A percentile compares a stretch with the other conserved stretches of the same genome.
Conservation (phyloP, 2,888 invertebrate genomes). For the Ashinkailepas kermadecensis region DNA sequence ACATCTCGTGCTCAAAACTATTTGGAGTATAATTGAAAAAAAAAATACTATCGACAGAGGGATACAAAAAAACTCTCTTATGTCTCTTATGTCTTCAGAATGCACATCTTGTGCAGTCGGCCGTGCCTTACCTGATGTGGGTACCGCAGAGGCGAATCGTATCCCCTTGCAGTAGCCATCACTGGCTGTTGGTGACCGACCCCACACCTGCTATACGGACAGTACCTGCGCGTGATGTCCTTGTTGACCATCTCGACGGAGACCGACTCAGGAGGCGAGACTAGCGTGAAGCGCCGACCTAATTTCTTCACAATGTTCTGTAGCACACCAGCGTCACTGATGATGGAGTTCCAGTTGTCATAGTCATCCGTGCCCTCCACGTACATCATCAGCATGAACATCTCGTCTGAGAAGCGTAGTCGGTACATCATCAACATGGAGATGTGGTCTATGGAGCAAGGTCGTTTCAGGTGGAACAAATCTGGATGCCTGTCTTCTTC, state of each 20-base stretch:
- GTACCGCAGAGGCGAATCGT: no score
- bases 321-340: slow-evolving; percentile 58
- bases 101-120: no score
- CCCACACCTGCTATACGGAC: slow-evolving; percentile 35
- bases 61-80: no score
- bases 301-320: slow-evolving; percentile 60
- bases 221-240: slow-evolving; percentile 40
- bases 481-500: background rate
- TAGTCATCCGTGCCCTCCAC: slow-evolving; percentile 52
- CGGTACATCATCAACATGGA: slow-evolving; percentile 56
- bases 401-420: slow-evolving; percentile 50
- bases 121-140: no score
- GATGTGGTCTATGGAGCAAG: slow-evolving; percentile 49
- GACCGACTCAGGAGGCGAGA: slow-evolving; percentile 47
- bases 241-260: slow-evolving; percentile 43
- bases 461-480: background rate
- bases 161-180: no score
- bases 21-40: no score
- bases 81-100: no score
- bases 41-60: no score
- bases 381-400: slow-evolving; percentile 60
- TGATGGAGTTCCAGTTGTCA: slow-evolving; percentile 50
- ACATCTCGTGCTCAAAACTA: no score
- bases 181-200: background rate
- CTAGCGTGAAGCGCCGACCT: slow-evolving; percentile 55